Base-by-base conservation (phyloP, 2,888 invertebrate species). In the Pecten maximus region DNA sequence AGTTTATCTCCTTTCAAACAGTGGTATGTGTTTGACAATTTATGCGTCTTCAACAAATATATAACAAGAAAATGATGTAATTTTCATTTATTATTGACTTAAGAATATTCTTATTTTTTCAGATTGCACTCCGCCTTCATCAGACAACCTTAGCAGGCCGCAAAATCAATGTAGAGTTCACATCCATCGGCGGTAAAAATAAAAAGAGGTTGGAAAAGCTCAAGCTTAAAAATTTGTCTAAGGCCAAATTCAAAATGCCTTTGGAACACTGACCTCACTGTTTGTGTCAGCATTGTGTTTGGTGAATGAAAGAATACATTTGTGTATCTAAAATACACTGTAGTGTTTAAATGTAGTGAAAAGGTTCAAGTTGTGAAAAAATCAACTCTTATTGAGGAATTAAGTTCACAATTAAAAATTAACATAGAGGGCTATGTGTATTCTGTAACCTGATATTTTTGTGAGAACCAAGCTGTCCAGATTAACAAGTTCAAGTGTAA, bases 131-230 rank as follows among this genome's bases (percentile, higher is more conserved):
- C 87, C 92, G 95, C n/a, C 93, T 96, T 28, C 95, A 96, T 91
- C 95, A 96, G 39, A 95, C 96, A n/a, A 95, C 95, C 60, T 90
- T 96, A 48, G 95, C 93, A 8, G 96, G 95, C 15, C 92, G 94
- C 48, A 95, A 95, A 92, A 96, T 96, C 87, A 95, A 95, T 88
- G 96, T 96, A 8, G 96, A 96, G 90, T 96, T 96, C 91, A 95
- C 95, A 2, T 95, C 95, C 15, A 93, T 94, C 8, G 96, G 95
- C 16, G 95, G 95, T 44, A 94, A 95, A 60, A 95, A 92, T 23
- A 91, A 94, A 19, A 94, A 93, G 48, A 91, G 95, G 87, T 93
- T 92, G 87, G 93, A 94, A 19, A 94, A 94, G 91, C 92, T 94
- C 40, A 93, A 94, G 48, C 91, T 93, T 60, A 95, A 95, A 90